Evolutionary conservation across 2,888 invertebrate genomes (phyloP).

Genomic region (Mimachlamys varia): DNA sequence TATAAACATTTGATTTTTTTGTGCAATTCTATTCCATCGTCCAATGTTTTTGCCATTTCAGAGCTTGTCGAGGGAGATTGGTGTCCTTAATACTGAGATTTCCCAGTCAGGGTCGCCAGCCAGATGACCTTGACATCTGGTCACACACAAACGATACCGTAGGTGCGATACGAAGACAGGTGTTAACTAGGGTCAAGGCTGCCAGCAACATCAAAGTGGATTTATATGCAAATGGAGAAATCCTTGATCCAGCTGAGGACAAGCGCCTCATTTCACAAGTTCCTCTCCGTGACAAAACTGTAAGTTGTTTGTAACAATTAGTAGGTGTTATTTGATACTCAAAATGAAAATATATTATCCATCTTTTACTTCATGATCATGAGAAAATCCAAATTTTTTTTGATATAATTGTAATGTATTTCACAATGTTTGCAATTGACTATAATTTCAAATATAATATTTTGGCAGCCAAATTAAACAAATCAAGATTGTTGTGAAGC

Average conservation of each 20-base stretch:
- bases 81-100: slow-evolving; percentile 93
- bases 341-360: too few relatives aligned
- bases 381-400: too few relatives aligned
- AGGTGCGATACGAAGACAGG: slow-evolving; percentile 89
- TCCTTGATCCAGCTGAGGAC: slow-evolving; percentile 93
- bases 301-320: slow-evolving; percentile 79
- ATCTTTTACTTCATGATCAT: too few relatives aligned
- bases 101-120: slow-evolving; percentile 90
- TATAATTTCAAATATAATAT: too few relatives aligned
- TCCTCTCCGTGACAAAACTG: slow-evolving; percentile 93
- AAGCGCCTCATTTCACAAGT: slow-evolving; percentile 93
- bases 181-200: slow-evolving; percentile 82
- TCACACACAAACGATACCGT: slow-evolving; percentile 97
- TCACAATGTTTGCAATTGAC: too few relatives aligned
- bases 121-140: slow-evolving; percentile 94
- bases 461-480: too few relatives aligned
- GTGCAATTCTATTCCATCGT: too few relatives aligned
- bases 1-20: too few relatives aligned
- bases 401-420: too few relatives aligned
- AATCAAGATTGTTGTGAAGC: neutral
- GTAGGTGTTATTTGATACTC: too few relatives aligned
- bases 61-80: slow-evolving; percentile 95
- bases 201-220: slow-evolving; percentile 93
- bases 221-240: slow-evolving; percentile 93
- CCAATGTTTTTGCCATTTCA: slow-evolving; percentile 72